Percentiles rank a stretch among this genome's conserved stretches.
phyloP scores from a whole-genome alignment of 2,797 vertebrate genomes.

The Rhinogobio ventralis region DNA sequence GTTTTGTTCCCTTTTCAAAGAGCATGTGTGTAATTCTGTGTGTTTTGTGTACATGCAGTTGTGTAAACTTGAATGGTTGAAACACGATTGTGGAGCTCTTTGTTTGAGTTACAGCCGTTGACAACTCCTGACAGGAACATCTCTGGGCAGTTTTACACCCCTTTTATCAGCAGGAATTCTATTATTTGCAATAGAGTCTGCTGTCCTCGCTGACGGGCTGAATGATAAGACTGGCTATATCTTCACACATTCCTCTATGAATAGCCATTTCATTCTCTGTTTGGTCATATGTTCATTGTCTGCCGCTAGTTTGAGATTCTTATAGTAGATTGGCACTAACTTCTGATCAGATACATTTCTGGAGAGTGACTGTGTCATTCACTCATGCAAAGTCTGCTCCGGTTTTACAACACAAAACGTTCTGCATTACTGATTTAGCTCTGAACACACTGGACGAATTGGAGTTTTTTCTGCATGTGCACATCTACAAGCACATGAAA shows the following conservation, averaged over 20 bases:
- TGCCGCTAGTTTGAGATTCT: conserved; percentile 46
- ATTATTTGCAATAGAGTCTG: conserved; percentile 9
- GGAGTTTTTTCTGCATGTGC: neutral
- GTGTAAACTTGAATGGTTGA: neutral
- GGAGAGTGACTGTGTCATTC: conserved; percentile 10
- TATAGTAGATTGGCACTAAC: conserved; percentile 39
- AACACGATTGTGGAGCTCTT: neutral
- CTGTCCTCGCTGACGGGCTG: neutral
- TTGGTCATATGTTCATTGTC: conserved; percentile 40
- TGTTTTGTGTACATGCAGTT: neutral
- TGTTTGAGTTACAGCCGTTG: conserved; percentile 1
- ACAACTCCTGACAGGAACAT: conserved; percentile 11
- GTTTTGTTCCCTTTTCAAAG: neutral
- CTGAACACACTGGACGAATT: neutral
- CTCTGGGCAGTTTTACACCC: conserved; percentile 12
- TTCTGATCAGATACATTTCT: conserved; percentile 37
- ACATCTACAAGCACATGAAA: neutral
- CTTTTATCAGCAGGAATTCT: conserved; percentile 34
- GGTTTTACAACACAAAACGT: neutral
- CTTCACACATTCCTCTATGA: conserved; percentile 50
- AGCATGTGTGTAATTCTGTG: neutral
- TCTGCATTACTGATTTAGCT: neutral
- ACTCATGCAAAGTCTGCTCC: conserved; percentile 4
- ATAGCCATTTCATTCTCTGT: conserved; percentile 34
- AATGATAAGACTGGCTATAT: conserved; percentile 47